Evolutionary conservation across 2,797 vertebrate species (phyloP).

Genomic region (Scomberomorus guttatus): DNA sequence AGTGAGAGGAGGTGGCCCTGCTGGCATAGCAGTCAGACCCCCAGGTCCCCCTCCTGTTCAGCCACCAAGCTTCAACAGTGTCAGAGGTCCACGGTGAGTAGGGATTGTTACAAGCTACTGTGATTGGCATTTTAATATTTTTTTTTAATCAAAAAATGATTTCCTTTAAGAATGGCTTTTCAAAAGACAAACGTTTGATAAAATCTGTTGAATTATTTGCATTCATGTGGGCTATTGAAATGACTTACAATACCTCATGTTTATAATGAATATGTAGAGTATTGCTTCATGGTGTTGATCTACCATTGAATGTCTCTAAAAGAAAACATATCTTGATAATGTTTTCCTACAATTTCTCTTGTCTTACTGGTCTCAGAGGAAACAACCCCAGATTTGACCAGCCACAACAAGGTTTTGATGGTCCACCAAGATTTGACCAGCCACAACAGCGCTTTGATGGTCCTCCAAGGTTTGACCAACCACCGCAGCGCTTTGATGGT

Average conservation of each 20-base stretch:
- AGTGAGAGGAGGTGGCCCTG: constrained; percentile 70
- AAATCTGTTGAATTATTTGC: background rate
- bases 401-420: constrained; percentile 66
- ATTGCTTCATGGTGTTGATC: background rate
- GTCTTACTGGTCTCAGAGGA: constrained; percentile 15
- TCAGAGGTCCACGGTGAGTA: constrained; percentile 88
- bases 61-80: constrained; percentile 85
- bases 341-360: constrained; percentile 17
- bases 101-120: background rate
- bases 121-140: background rate
- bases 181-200: background rate
- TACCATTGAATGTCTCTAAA: background rate
- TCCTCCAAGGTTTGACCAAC: constrained; percentile 83
- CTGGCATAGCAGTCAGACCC: constrained; percentile 75
- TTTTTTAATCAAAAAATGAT: background rate
- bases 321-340: background rate
- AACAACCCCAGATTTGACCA: constrained; percentile 80
- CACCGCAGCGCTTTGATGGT: constrained; percentile 65
- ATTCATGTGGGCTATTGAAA: background rate
- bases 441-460: constrained; percentile 81
- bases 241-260: background rate
- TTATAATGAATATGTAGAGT: background rate
- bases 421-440: constrained; percentile 63
- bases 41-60: constrained; percentile 83
- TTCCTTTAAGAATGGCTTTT: background rate